Base-by-base conservation (phyloP, 2,113 vertebrate species). In the Gila orcuttii region DNA sequence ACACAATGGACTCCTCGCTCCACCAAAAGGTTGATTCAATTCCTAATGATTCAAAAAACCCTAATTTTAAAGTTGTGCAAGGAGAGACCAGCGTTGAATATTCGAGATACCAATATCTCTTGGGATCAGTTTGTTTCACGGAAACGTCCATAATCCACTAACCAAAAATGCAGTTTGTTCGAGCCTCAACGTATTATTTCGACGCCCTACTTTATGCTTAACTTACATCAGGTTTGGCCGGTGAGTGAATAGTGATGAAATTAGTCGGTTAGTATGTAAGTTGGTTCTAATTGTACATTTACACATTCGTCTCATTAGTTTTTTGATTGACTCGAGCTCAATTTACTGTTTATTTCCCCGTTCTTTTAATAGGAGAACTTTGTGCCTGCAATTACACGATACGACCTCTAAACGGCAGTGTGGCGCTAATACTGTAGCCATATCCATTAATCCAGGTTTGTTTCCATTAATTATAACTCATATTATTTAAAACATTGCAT, bases 331-430 rank as follows among this genome's bases (percentile, higher is more conserved):
- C 21, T 73, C 39, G 33, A 47, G 52, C 10, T 31, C 36, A 86
- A 19, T 80, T 64, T 45, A 57, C 66, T 28, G 83, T 59, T 55
- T 12, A 31, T 52, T 76, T 39, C 33, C 28, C 45, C 13, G 21
- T 4, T 3, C 8, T 39, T 23, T 39, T 4, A 42, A 11, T 25
- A 17, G 47, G 1, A 60, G 11, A 62, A 17, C 9, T 19, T 69
- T 69, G 2, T 25, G n/a, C 6, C 15, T 83, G 73, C 71, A 74
- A 6, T 79, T 47, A 45, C 78, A 25, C 9, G 1, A 45, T 1
- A 31, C 25, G 2, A 28, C 33, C 84, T 42, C 28, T 64, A 79
- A 68, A 71, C 23, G 87, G 84, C 80, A 79, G 78, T 86, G 23
- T 86, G 77, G n/a, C 19, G 25, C 52, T 52, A 21, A 17, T 7